Conservation (phyloP, 53 echinoderm and acorn worm species). For the Zoroaster sp. region DNA sequence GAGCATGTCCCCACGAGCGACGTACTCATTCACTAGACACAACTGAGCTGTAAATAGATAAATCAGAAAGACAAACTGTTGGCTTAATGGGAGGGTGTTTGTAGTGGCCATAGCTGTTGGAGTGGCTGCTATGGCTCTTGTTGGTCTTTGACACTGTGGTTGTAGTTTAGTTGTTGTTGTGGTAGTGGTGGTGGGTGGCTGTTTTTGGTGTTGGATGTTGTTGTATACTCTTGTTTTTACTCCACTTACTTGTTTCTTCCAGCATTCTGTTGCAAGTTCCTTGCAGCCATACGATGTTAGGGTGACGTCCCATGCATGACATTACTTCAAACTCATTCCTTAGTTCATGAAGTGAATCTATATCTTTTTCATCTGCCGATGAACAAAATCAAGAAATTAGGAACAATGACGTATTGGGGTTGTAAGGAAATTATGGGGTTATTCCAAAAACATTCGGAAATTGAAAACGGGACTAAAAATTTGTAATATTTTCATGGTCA, state of each 20-base stretch:
- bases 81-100: too few relatives aligned
- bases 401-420: not conserved
- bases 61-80: not conserved
- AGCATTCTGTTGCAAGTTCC: constrained; percentile 86
- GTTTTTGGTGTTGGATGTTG: not conserved
- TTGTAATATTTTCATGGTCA: too few relatives aligned
- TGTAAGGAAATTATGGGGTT: too few relatives aligned
- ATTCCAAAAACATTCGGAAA: too few relatives aligned
- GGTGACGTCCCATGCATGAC: constrained; percentile 78
- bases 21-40: constrained; percentile 82
- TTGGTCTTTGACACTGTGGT: too few relatives aligned
- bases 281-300: constrained; percentile 82
- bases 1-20: constrained; percentile 87
- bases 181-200: not conserved
- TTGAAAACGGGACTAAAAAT: too few relatives aligned
- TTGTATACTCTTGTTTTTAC: not conserved
- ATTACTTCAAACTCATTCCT: constrained; percentile 91
- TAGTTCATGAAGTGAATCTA: constrained; percentile 73
- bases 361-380: constrained; percentile 81
- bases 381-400: not conserved
- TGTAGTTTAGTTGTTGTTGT: not conserved
- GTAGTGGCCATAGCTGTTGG: too few relatives aligned
- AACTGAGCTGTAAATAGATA: constrained; percentile 69
- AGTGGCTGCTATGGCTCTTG: too few relatives aligned
- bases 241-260: constrained; percentile 81